phyloP scores from a whole-genome alignment of 30 jellyfish, hydroid and myxozoan genomes.

The Haliclystus octoradiatus region DNA sequence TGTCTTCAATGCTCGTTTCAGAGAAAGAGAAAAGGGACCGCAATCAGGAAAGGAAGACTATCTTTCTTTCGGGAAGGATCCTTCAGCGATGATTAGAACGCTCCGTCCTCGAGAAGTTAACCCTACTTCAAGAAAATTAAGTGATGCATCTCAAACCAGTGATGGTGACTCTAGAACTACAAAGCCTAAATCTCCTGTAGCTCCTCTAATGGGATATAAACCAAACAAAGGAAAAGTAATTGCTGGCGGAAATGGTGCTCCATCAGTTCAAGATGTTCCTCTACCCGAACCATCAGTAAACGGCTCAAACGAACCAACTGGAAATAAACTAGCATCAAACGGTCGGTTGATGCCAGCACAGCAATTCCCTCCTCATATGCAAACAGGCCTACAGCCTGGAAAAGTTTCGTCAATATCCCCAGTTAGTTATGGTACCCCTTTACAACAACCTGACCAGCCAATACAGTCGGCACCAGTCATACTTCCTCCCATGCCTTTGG shows the following conservation, averaged over 20 bases:
- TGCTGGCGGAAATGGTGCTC: conserved; percentile 30
- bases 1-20: not conserved
- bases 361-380: not conserved
- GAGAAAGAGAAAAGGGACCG: not conserved
- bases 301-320: not conserved
- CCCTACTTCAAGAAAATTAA: not conserved
- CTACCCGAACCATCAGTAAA: conserved; percentile 3
- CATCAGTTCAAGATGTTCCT: conserved; percentile 28
- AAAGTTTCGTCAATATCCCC: not conserved
- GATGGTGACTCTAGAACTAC: not conserved
- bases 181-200: not conserved
- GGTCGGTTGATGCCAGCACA: not conserved
- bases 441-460: no score
- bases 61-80: not conserved
- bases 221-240: conserved; percentile 10
- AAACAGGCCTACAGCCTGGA: not conserved
- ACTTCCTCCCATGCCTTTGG: no score
- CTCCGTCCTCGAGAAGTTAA: not conserved
- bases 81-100: not conserved
- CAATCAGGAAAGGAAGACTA: not conserved
- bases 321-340: not conserved
- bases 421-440: not conserved
- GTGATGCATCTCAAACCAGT: not conserved
- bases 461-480: no score
- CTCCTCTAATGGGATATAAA: not conserved